Base-by-base conservation (phyloP, 2,113 vertebrate genomes). In the Siphamia tubifer region DNA sequence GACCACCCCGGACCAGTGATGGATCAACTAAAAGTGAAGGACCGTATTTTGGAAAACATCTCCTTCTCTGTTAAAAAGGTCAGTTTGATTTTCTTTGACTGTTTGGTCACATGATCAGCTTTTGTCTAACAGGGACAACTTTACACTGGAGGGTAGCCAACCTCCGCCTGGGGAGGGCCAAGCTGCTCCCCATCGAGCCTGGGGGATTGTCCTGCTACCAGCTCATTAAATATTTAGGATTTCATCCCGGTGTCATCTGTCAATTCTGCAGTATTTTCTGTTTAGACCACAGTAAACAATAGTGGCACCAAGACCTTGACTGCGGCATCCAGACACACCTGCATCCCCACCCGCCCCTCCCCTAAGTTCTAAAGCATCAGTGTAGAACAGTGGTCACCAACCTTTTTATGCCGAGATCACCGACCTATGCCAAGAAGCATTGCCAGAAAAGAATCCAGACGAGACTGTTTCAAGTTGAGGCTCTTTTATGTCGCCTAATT, bases 21-120 rank as follows among this genome's bases (percentile, higher is more conserved):
- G 96, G 96, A 97, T 91, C 93, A 95, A 58, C 93, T 94, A 21
- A 95, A 96, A 94, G 95, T 96, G 65, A 98, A 97, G 91, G 97
- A 98, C 88, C 93, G 96, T 66, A 98, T 98, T 85, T 77, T 98
- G 88, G 95, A 98, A 90, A 98, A 98, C 90, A 96, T 98, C 79
- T 96, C 95, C 8, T 78, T 96, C 54, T 96, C 97, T 30, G 96
- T 99, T 24, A 98, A 98, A 86, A 98, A 99, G 96, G 97, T 99
- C 90, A 87, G 92, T 6, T 3, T 23, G 10, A 11, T 1, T 13
- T 2, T 4, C 4, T 13, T 45, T 32, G 1, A 12, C 30, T 4
- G n/a, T n/a, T n/a, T n/a, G 69, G 47, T 44, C 24, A 32, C 25
- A 2, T 48, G 68, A 72, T 81, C 74, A 49, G 64, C 36, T 70